A percentile compares a stretch with the other conserved stretches of the same genome.
Conservation (phyloP, 1,140 invertebrate genomes). For the Temnothorax longispinosus region DNA sequence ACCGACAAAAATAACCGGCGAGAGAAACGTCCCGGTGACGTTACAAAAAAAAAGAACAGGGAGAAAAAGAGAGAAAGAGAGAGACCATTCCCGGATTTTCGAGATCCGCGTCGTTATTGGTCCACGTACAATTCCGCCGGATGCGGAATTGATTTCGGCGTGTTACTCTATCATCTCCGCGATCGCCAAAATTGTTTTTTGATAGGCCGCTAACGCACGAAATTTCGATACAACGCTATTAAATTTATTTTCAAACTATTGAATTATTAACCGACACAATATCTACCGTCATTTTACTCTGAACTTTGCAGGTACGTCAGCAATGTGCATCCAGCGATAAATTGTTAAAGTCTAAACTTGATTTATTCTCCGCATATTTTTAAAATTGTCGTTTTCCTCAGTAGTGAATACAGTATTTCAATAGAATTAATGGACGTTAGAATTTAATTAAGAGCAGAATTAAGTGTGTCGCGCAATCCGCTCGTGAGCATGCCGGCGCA, state of each 20-base stretch:
- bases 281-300: neutral
- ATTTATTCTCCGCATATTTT: neutral
- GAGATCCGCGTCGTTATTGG: slow-evolving; percentile 48
- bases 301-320: neutral
- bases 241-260: slow-evolving; percentile 33
- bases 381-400: neutral
- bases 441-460: slow-evolving; percentile 3
- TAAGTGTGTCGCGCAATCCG: slow-evolving; percentile 8
- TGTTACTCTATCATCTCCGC: slow-evolving; percentile 52
- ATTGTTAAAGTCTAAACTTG: neutral
- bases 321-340: neutral
- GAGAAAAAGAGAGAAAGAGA: neutral
- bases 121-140: slow-evolving; percentile 36
- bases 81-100: slow-evolving; percentile 45
- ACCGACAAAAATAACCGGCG: slow-evolving; percentile 52
- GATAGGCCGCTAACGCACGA: slow-evolving; percentile 36
- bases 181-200: slow-evolving; percentile 52
- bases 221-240: slow-evolving; percentile 30
- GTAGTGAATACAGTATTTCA: neutral
- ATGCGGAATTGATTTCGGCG: slow-evolving; percentile 42
- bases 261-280: slow-evolving; percentile 30
- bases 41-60: slow-evolving; percentile 6
- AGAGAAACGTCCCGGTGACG: slow-evolving; percentile 46
- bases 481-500: neutral
- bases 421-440: neutral